These are phyloP conservation scores for Aproaerema taeniolella DNA, from an alignment of 2,888 invertebrate species.

Conservation along the genomic window DNA sequence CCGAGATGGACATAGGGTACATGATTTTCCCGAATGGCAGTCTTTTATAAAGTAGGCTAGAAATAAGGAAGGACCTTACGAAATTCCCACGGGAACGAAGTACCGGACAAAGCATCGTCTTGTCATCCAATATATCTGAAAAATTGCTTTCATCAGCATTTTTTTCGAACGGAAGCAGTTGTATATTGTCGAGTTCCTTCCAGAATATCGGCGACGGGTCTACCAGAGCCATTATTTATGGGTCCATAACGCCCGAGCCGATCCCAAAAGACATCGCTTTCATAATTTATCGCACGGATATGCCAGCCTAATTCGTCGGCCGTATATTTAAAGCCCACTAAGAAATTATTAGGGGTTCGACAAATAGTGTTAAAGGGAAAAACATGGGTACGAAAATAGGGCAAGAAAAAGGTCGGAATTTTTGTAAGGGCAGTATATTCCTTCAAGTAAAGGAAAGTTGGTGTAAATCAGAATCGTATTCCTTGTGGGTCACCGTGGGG, in stretches of 20 bases:
- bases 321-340: slow-evolving; percentile 37
- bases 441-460: no score
- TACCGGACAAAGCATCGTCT: no score
- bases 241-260: slow-evolving; percentile 41
- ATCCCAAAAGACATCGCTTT: slow-evolving; percentile 55
- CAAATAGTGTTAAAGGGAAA: slow-evolving; percentile 10
- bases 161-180: slow-evolving; percentile 32
- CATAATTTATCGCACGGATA: slow-evolving; percentile 62
- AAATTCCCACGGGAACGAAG: no score
- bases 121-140: slow-evolving; percentile 12
- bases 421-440: no score
- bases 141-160: slow-evolving; percentile 20
- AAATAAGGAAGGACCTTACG: no score
- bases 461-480: no score
- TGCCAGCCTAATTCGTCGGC: slow-evolving; percentile 56
- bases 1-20: no score
- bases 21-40: no score
- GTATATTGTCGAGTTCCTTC: slow-evolving; percentile 42
- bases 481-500: no score
- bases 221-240: slow-evolving; percentile 41
- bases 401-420: background rate
- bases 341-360: slow-evolving; percentile 20
- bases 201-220: slow-evolving; percentile 34
- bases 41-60: no score
- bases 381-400: background rate